Evolutionary conservation across 2,113 vertebrate genomes (phyloP), one percentile per base, ranked within the genome.

Genomic region (Poeciliopsis prolifica): DNA sequence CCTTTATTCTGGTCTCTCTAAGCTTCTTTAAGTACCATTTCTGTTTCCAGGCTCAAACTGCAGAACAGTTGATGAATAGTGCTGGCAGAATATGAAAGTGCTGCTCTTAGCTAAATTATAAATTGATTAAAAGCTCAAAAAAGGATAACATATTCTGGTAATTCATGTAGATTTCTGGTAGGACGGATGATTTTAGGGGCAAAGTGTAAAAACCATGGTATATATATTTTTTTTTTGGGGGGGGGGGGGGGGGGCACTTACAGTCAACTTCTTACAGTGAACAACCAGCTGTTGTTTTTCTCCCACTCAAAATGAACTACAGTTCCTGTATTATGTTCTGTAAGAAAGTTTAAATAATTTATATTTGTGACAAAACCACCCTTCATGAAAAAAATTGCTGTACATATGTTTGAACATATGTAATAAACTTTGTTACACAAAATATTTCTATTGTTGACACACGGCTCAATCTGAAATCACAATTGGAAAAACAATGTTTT

Each of bases 381-480:
- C 94, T 96, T 95, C 90, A 95, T 94, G 95, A 96, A 93, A 96
- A 37, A 95, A 96, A 96, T 94, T 95, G 94, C 94, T 98, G 97
- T 98, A 97, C 95, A 98, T 98, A 97, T 96, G 94, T 98, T 97
- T 97, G 97, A 81, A 93, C 89, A 96, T 97, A 97, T 97, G 96
- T 97, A 98, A 97, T 97, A 98, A 97, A 97, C 95, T 98, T 97
- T 98, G 96, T 96, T 98, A 98, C 97, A 94, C 96, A 96, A 95
- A 94, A 95, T 94, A 92, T 13, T 37, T n/a, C 51, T 58, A 3
- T 5, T 24, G 9, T 42, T 37, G 31, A 61, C 29, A 17, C 29
- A 17, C 9, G 30, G 15, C 1, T 48, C 8, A 22, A 19, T 9
- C 51, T 58, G 1, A n/a, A n/a, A 58, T n/a, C 51, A 3, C 22